Conservation (phyloP, 2,113 vertebrate species). For the Festucalex cinctus region DNA sequence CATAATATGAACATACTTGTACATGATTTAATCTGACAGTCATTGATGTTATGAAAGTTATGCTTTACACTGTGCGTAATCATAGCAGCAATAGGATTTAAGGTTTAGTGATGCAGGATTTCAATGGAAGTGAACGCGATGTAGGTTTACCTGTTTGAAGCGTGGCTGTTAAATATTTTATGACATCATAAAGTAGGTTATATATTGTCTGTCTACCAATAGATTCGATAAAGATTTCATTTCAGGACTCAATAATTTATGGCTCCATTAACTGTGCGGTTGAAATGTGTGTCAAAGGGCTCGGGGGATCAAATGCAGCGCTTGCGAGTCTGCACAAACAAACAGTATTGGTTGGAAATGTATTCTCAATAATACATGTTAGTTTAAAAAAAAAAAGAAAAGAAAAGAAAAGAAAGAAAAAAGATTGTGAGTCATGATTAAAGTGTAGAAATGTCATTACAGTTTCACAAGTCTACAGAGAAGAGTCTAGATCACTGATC, state of each 20-base stretch:
- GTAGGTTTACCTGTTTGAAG: constrained; percentile 42
- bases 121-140: constrained; percentile 17
- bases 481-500: constrained; percentile 34
- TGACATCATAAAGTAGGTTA: constrained; percentile 46
- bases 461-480: constrained; percentile 38
- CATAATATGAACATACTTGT: not conserved
- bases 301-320: not conserved
- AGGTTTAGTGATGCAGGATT: constrained; percentile 20
- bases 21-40: not conserved
- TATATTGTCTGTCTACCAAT: constrained; percentile 21
- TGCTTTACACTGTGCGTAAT: constrained; percentile 2
- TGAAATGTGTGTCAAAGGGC: constrained; percentile 7
- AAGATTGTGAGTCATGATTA: not conserved
- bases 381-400: too few species aligned
- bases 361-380: not conserved
- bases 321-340: constrained; percentile 1
- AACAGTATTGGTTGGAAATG: not conserved
- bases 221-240: constrained; percentile 7
- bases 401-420: not conserved
- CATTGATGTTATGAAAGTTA: not conserved
- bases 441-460: constrained; percentile 26
- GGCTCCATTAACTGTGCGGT: not conserved
- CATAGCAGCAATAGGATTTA: constrained; percentile 11
- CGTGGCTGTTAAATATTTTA: constrained; percentile 37
- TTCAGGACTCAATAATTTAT: constrained; percentile 8